Conservation (phyloP, 2,113 vertebrate genomes). For the Thomomys bottae region DNA sequence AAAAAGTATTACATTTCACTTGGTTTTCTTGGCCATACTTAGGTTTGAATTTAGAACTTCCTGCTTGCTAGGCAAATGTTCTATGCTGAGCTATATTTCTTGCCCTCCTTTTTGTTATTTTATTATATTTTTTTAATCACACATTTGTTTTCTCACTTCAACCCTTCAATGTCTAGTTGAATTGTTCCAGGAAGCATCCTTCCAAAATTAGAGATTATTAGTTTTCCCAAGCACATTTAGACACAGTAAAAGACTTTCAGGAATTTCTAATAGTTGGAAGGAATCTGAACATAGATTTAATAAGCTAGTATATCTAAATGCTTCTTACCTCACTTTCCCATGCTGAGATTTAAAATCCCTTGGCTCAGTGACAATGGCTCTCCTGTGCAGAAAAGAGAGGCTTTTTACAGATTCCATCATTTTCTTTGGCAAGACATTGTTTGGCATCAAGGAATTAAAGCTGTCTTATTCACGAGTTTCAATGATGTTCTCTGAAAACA, state of each 20-base stretch:
- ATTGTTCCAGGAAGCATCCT: slow-evolving; percentile 10
- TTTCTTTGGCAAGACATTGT: background rate
- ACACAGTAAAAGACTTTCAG: slow-evolving; percentile 7
- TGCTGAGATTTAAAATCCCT: background rate
- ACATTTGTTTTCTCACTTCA: background rate
- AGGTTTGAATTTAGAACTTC: no score
- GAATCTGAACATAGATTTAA: background rate
- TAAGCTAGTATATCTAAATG: rapidly evolving
- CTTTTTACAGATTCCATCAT: background rate
- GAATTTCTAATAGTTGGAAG: background rate
- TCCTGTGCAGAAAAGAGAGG: background rate
- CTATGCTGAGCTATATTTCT: no score
- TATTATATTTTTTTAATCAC: background rate
- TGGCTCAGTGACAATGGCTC: background rate
- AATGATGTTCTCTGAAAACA: background rate
- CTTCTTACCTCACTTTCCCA: background rate
- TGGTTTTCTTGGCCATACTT: no score
- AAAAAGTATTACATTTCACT: no score
- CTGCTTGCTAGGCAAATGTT: no score
- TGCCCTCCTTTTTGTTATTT: no score
- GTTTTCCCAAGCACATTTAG: slow-evolving; percentile 1
- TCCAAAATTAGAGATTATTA: slow-evolving; percentile 21
- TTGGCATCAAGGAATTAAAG: slow-evolving; percentile 37
- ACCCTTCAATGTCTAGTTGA: slow-evolving; percentile 45
- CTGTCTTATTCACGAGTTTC: background rate